These are phyloP conservation scores for Microtus oregoni DNA, from an alignment of 2,113 vertebrate species.

Conservation along the genomic window DNA sequence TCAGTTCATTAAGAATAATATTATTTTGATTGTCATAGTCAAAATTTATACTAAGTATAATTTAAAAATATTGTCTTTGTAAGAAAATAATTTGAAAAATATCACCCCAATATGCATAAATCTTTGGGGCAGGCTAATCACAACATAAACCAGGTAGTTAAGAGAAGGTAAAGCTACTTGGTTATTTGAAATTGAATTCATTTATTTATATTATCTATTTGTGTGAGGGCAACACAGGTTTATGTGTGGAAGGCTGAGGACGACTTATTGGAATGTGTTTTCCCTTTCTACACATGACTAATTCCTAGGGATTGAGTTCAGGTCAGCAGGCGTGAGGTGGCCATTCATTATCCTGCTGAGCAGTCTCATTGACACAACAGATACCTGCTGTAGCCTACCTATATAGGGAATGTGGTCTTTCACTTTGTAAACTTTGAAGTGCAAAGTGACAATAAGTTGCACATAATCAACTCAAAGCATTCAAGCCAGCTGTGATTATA, in stretches of 20 bases:
- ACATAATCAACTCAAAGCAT: background rate
- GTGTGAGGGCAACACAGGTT: too few relatives aligned
- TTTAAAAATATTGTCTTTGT: background rate
- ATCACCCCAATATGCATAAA: background rate
- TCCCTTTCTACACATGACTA: background rate
- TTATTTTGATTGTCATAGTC: background rate
- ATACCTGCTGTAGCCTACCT: background rate
- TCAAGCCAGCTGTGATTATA: background rate
- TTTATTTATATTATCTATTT: background rate
- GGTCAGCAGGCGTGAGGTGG: too few relatives aligned
- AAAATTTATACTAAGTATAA: background rate
- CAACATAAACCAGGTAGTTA: background rate
- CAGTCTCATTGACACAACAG: background rate
- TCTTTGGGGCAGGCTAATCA: background rate
- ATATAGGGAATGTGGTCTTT: background rate
- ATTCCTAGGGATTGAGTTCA: too few relatives aligned
- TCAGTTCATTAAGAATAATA: background rate
- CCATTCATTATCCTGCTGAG: background rate
- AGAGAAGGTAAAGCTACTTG: background rate
- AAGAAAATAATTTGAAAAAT: background rate
- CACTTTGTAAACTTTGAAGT: background rate
- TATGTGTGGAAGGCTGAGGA: background rate
- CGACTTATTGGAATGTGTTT: background rate
- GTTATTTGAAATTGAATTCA: background rate
- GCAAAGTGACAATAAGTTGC: background rate